Conservation (phyloP, 2,113 vertebrate species). For the Calidris pygmaea region DNA sequence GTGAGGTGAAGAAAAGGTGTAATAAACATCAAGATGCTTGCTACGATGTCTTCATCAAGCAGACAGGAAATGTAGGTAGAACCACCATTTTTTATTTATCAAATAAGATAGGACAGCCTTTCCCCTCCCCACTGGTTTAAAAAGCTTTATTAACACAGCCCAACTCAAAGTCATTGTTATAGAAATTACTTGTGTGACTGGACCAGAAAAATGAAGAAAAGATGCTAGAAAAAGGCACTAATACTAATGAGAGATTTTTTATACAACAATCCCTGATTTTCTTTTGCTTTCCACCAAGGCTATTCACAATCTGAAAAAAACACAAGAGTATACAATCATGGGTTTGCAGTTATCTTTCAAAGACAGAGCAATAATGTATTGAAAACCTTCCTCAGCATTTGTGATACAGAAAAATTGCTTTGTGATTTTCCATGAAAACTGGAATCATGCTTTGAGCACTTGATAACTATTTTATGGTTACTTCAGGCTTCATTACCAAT, state of each 20-base stretch:
- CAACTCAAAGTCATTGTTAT: not conserved
- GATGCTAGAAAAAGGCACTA: not conserved
- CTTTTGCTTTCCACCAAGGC: not conserved
- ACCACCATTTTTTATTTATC: not conserved
- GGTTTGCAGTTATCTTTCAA: not conserved
- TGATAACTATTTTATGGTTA: not conserved
- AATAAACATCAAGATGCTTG: not conserved
- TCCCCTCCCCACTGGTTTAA: not conserved
- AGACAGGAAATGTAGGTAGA: not conserved
- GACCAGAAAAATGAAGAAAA: not conserved
- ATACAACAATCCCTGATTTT: not conserved
- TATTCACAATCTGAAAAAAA: not conserved
- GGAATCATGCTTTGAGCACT: not conserved
- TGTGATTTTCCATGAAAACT: not conserved
- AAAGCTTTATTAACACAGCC: not conserved
- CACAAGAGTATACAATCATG: fast-evolving
- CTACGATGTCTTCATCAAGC: not conserved
- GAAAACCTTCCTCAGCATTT: not conserved
- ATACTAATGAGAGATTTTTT: not conserved
- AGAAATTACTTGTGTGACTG: not conserved
- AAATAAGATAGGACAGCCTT: not conserved
- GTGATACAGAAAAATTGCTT: not conserved
- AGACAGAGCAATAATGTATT: fast-evolving
- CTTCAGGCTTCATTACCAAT: not conserved
- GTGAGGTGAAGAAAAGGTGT: not conserved